Base-by-base conservation (phyloP, 1,140 invertebrate species). In the Himalopsyche phryganea region DNA sequence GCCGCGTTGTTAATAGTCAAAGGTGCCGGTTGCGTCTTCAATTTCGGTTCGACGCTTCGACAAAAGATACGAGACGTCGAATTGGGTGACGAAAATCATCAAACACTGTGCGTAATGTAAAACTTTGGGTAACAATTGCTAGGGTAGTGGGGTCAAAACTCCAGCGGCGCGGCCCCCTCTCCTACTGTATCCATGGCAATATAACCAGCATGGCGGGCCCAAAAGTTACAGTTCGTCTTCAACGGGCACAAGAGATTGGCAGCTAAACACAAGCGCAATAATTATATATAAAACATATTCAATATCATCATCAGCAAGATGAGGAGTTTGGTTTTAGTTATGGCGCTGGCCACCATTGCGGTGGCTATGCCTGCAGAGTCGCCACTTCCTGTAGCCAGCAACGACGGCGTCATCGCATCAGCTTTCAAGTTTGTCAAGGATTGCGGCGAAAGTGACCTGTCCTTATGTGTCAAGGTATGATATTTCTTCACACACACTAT, bases 391-490 rank as follows among this genome's bases (percentile, higher is more conserved):
- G 66, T 20, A 6, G 13, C 44, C 44, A 36, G 11, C 20, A 72
- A 75, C 11, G 74, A 75, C 64, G 78, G 78, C 58, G 69, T 81
- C 60, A 58, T 82, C 38, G 71, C 73, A 1, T 77, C 79, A 38
- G 84, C 88, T 23, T 80, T 90, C 52, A 78, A 80, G 61, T 84
- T 85, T 53, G 76, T 87, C 52, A 82, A 84, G 70, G 80, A 82
- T 50, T 87, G 88, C 67, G 81, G 81, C 19, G 83, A 88, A 48
- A 77, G 83, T 59, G 84, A 87, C 55, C 71, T 90, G 58, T 75
- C 85, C 23, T 78, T 88, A 67, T 91, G 89, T 66, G 73, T 91
- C 53, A 91, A 91, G 79, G 83, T 81, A 71, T 48, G 59, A 41
- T 46, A 46, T 46, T 15, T 46, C 19, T 19, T 50, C 9, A 23